Evolutionary conservation across 1,140 invertebrate genomes (phyloP).

Genomic region (Euura lappo): DNA sequence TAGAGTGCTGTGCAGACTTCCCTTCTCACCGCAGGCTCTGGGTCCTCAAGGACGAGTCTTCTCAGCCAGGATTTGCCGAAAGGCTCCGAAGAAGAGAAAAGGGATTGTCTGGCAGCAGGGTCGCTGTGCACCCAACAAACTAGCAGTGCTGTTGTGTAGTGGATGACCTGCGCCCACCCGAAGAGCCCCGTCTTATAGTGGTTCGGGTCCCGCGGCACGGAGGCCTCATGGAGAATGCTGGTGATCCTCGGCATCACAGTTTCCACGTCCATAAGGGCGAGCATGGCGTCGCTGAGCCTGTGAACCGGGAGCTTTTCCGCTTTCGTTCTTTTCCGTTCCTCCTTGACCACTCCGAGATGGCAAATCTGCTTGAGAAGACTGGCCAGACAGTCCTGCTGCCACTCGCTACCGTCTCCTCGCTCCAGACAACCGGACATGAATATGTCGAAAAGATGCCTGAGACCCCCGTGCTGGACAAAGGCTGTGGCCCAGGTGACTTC

Average conservation of each 20-base stretch:
- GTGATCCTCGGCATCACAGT: slow-evolving; percentile 82
- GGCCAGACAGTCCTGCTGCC: slow-evolving; percentile 93
- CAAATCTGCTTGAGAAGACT: slow-evolving; percentile 84
- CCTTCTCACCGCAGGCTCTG: slow-evolving; percentile 82
- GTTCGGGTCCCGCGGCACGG: slow-evolving; percentile 76
- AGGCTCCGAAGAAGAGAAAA: slow-evolving; percentile 73
- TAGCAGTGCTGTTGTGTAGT: slow-evolving; percentile 81
- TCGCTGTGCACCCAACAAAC: slow-evolving; percentile 86
- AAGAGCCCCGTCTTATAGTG: slow-evolving; percentile 88
- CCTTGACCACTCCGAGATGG: slow-evolving; percentile 76
- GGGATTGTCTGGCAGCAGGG: slow-evolving; percentile 65
- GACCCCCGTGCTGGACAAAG: slow-evolving; percentile 86
- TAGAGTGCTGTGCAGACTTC: slow-evolving; percentile 91
- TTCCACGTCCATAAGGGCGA: slow-evolving; percentile 84
- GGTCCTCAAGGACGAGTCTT: slow-evolving; percentile 81
- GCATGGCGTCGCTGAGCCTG: slow-evolving; percentile 73
- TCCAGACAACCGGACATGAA: slow-evolving; percentile 80
- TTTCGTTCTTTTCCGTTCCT: slow-evolving; percentile 60
- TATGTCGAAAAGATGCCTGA: slow-evolving; percentile 88
- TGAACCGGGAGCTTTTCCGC: slow-evolving; percentile 71
- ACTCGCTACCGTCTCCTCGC: slow-evolving; percentile 79
- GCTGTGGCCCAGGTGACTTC: slow-evolving; percentile 71
- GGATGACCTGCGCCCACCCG: slow-evolving; percentile 83
- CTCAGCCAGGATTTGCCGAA: slow-evolving; percentile 71
- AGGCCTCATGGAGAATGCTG: slow-evolving; percentile 86